Percentiles rank a stretch among this genome's conserved stretches.
phyloP scores from a whole-genome alignment of 2,888 invertebrate genomes.

The Cataglyphis cursor region DNA sequence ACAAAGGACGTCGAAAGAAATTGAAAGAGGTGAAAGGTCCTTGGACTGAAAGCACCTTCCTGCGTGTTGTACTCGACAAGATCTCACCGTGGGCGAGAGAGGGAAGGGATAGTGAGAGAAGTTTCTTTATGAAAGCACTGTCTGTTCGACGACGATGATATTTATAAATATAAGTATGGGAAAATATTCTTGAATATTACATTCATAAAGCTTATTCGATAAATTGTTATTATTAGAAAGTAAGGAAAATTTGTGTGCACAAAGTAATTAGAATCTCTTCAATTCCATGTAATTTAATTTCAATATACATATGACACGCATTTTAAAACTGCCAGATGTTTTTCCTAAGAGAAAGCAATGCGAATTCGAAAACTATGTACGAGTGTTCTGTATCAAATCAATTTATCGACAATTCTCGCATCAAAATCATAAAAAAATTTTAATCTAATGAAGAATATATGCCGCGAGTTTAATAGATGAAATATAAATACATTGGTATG shows the following conservation, averaged over 20 bases:
- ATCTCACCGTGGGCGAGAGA: neutral
- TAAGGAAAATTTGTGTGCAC: neutral
- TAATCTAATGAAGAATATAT: neutral
- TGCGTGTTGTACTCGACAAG: neutral
- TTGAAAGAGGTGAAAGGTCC: conserved; percentile 47
- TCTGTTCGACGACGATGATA: neutral
- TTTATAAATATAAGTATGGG: neutral
- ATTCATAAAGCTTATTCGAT: neutral
- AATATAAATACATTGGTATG: neutral
- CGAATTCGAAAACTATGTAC: neutral
- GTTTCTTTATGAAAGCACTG: neutral
- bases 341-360: neutral
- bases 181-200: neutral
- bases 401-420: neutral
- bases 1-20: conserved; percentile 36
- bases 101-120: neutral
- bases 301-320: neutral
- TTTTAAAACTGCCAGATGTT: neutral
- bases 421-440: neutral
- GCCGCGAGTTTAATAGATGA: neutral
- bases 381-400: neutral
- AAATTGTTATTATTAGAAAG: neutral
- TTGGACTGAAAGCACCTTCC: neutral
- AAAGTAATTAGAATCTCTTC: neutral
- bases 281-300: neutral